A percentile compares a stretch with the other conserved stretches of the same genome.
phyloP scores from a whole-genome alignment of 2,113 vertebrate species.

The Anhinga anhinga region DNA sequence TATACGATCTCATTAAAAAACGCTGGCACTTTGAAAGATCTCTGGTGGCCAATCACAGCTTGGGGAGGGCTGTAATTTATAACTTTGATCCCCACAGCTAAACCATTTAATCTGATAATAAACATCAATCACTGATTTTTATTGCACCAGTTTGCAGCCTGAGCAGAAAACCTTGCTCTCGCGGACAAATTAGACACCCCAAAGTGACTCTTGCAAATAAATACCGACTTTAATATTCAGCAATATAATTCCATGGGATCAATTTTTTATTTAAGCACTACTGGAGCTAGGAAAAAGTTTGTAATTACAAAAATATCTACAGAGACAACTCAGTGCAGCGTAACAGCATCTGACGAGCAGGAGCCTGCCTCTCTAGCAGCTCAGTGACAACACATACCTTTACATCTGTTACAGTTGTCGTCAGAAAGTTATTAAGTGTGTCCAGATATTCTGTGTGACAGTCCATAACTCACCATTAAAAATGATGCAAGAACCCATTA shows the following conservation, averaged over 20 bases:
- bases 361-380: conserved; percentile 13
- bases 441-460: conserved; percentile 24
- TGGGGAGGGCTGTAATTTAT: conserved; percentile 67
- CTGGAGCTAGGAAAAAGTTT: conserved; percentile 3
- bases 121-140: conserved; percentile 76
- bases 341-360: not conserved
- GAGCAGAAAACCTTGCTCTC: conserved; percentile 71
- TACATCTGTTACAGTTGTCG: not conserved
- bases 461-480: conserved; percentile 46
- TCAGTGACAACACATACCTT: conserved; percentile 1
- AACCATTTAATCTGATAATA: conserved; percentile 77
- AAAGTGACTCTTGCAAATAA: conserved; percentile 64
- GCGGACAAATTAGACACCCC: conserved; percentile 66
- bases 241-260: not conserved
- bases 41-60: conserved; percentile 79
- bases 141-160: conserved; percentile 72
- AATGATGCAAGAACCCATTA: not conserved
- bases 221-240: conserved; percentile 26
- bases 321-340: not conserved
- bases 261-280: conserved; percentile 12
- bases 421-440: conserved; percentile 30
- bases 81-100: conserved; percentile 51
- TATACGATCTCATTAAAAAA: conserved; percentile 67
- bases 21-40: conserved; percentile 65
- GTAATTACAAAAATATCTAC: not conserved